A percentile compares a stretch with the other conserved stretches of the same genome.
Evolutionary conservation across 2,797 vertebrate genomes (phyloP).

Genomic region (Esox lucius): DNA sequence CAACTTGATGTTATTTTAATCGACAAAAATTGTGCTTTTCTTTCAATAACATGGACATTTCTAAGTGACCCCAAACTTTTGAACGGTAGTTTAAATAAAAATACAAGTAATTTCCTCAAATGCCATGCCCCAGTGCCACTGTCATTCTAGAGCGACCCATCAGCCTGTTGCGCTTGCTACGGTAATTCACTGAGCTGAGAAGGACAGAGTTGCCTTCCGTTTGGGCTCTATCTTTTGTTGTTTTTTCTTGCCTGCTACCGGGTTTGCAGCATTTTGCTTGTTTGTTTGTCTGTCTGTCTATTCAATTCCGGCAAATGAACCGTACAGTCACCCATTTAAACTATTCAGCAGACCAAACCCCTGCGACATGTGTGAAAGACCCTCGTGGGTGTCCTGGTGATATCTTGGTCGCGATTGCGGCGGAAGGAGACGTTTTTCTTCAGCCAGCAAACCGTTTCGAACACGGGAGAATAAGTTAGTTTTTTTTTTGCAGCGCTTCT

Average conservation of each 20-base stretch:
- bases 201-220: constrained; percentile 26
- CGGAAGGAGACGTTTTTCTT: not conserved
- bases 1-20: too few relatives aligned
- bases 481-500: not conserved
- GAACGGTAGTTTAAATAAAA: too few relatives aligned
- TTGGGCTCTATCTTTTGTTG: constrained; percentile 16
- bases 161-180: not conserved
- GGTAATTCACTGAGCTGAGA: constrained; percentile 30
- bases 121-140: too few relatives aligned
- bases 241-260: not conserved
- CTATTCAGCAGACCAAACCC: constrained; percentile 1
- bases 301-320: not conserved
- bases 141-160: too few relatives aligned
- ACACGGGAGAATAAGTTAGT: not conserved
- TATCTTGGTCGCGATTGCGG: not conserved
- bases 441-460: not conserved
- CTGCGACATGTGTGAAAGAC: not conserved
- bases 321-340: not conserved
- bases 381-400: not conserved
- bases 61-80: too few relatives aligned
- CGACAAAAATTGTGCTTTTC: too few relatives aligned
- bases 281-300: not conserved
- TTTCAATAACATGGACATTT: too few relatives aligned
- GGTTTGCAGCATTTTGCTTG: not conserved
- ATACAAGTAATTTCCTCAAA: too few relatives aligned